Evolutionary conservation across 2,113 vertebrate species (phyloP).

Genomic region (Chelonoidis abingdonii): DNA sequence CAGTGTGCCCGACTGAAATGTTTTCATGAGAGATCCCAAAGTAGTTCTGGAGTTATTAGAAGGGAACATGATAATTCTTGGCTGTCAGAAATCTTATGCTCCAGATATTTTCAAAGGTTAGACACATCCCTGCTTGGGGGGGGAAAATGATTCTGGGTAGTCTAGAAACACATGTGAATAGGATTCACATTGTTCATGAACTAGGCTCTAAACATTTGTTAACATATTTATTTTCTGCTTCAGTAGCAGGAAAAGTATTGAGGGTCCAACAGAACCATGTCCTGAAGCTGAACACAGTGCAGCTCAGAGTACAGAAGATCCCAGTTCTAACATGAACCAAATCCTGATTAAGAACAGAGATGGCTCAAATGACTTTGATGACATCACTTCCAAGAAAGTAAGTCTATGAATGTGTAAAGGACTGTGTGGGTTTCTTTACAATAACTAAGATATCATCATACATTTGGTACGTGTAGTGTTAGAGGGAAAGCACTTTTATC

Average conservation of each 20-base stretch:
- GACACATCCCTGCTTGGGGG: neutral
- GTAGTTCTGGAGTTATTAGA: neutral
- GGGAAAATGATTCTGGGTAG: neutral
- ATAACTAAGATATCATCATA: neutral
- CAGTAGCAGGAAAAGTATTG: neutral
- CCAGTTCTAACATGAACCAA: neutral
- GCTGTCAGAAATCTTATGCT: neutral
- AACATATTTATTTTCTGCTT: neutral
- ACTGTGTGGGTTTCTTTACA: neutral
- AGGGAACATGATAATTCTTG: neutral
- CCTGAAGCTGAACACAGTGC: neutral
- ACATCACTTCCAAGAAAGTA: constrained; percentile 86
- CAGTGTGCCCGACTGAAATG: neutral
- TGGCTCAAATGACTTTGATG: constrained; percentile 50
- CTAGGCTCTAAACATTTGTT: neutral
- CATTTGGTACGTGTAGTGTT: neutral
- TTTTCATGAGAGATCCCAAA: neutral
- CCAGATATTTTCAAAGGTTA: accelerated
- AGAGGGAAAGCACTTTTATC: neutral
- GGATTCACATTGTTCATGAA: accelerated
- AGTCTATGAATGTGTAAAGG: neutral
- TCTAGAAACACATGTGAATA: neutral
- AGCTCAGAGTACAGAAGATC: neutral
- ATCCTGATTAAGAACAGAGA: neutral
- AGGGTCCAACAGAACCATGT: neutral